Conservation (phyloP, 2,888 invertebrate genomes). For the Mythimna impura region DNA sequence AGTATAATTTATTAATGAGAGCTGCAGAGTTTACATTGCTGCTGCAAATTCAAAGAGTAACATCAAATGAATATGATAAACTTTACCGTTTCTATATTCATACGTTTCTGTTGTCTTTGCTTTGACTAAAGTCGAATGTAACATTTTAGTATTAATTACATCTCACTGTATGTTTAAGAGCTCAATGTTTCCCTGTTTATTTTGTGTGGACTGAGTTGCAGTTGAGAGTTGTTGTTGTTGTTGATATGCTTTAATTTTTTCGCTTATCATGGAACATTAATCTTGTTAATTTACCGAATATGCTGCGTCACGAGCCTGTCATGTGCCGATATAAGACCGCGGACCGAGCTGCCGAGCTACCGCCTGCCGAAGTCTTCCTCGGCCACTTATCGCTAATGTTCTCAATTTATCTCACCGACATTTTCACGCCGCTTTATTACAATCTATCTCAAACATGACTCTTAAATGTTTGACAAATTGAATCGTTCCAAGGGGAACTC, state of each 20-base stretch:
- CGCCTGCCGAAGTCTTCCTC: constrained; percentile 17
- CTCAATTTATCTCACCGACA: constrained; percentile 26
- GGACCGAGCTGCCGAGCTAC: not conserved
- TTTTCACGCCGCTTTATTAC: constrained; percentile 34
- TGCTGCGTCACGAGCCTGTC: constrained; percentile 58
- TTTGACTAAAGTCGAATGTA: not conserved
- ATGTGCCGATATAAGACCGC: constrained; percentile 46
- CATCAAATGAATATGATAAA: not conserved
- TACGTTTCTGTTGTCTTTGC: not conserved
- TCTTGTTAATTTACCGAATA: constrained; percentile 53
- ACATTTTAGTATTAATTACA: not conserved
- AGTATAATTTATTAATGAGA: not conserved
- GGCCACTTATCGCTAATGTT: constrained; percentile 49
- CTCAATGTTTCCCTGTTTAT: not conserved
- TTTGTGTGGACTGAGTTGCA: not conserved
- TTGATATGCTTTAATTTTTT: constrained; percentile 19
- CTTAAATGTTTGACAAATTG: constrained; percentile 43
- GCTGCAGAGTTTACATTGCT: not conserved
- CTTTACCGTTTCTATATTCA: not conserved
- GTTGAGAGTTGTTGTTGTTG: not conserved
- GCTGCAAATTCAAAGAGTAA: not conserved
- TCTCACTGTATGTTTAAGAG: not conserved
- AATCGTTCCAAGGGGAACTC: not conserved
- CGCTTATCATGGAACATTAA: constrained; percentile 50
- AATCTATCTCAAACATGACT: constrained; percentile 40